A percentile compares a stretch with the other conserved stretches of the same genome.
Evolutionary conservation across 2,888 invertebrate genomes (phyloP).

Genomic region (Parnassius mnemosyne): DNA sequence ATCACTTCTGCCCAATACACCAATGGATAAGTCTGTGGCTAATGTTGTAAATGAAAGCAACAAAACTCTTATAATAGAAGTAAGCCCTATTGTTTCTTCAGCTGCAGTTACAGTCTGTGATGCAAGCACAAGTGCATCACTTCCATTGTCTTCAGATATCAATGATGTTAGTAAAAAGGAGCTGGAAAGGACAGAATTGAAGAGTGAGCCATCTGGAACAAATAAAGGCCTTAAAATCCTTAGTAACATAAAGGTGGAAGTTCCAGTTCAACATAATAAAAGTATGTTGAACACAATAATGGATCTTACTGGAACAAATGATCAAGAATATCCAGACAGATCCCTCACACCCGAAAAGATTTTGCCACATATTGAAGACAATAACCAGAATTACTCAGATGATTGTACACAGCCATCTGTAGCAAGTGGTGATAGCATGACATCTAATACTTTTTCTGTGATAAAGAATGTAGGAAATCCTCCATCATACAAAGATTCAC

Average conservation of each 20-base stretch:
- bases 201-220: slow-evolving; percentile 49
- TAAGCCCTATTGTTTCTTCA: slow-evolving; percentile 55
- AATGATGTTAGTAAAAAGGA: slow-evolving; percentile 34
- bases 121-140: slow-evolving; percentile 32
- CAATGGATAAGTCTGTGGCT: slow-evolving; percentile 43
- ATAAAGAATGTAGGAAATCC: slow-evolving; percentile 70
- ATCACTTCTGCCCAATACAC: slow-evolving; percentile 38
- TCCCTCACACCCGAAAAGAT: slow-evolving; percentile 62
- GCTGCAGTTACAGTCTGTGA: slow-evolving; percentile 33
- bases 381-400: slow-evolving; percentile 49
- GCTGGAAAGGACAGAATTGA: slow-evolving; percentile 41
- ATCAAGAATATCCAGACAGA: slow-evolving; percentile 53
- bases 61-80: slow-evolving; percentile 70
- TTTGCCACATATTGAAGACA: slow-evolving; percentile 67
- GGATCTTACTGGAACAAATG: slow-evolving; percentile 66
- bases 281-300: slow-evolving; percentile 71
- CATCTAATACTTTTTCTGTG: slow-evolving; percentile 65
- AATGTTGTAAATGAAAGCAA: slow-evolving; percentile 48
- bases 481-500: slow-evolving; percentile 52
- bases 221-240: slow-evolving; percentile 73
- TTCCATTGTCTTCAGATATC: slow-evolving; percentile 26
- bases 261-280: slow-evolving; percentile 72
- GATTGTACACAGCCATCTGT: slow-evolving; percentile 51
- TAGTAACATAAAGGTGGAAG: slow-evolving; percentile 78
- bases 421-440: slow-evolving; percentile 49